These are phyloP conservation scores for Machaerirhynchus nigripectus DNA, from an alignment of 2,113 vertebrate species.

Conservation along the genomic window DNA sequence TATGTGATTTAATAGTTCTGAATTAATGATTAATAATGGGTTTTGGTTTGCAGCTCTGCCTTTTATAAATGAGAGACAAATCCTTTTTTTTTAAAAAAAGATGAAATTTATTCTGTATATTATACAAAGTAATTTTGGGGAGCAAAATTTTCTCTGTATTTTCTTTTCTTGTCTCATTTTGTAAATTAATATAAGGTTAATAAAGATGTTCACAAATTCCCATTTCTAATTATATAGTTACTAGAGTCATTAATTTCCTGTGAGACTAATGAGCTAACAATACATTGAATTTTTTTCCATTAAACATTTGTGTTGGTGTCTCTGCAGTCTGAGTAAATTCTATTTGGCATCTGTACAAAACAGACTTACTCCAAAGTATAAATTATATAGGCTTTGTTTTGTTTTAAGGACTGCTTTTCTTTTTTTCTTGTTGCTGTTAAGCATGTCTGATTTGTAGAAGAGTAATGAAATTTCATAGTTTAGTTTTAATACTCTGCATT, in stretches of 20 bases:
- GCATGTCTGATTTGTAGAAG: neutral
- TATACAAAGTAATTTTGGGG: conserved; percentile 19
- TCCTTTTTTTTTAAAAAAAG: conserved; percentile 12
- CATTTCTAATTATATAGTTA: conserved; percentile 75
- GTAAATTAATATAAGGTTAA: conserved; percentile 72
- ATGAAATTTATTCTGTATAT: conserved; percentile 17
- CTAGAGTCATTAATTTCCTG: conserved; percentile 65
- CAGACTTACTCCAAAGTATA: neutral
- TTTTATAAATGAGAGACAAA: neutral
- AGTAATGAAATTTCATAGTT: neutral
- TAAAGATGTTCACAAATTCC: conserved; percentile 68
- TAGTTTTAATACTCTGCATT: neutral
- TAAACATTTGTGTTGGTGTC: conserved; percentile 53
- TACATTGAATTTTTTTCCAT: conserved; percentile 35
- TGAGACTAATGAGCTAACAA: conserved; percentile 51
- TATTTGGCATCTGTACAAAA: conserved; percentile 15
- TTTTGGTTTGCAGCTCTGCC: neutral
- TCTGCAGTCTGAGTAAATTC: conserved; percentile 34
- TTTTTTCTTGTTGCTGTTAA: neutral
- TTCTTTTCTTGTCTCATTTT: conserved; percentile 45
- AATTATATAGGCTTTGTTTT: neutral
- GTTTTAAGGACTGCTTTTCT: neutral
- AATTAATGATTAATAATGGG: neutral
- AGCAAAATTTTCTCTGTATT: conserved; percentile 45
- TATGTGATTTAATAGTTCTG: neutral